Percentiles rank a stretch among this genome's conserved stretches.
Evolutionary conservation across 2,888 invertebrate species (phyloP).

Genomic region (Pollenia angustigena): DNA sequence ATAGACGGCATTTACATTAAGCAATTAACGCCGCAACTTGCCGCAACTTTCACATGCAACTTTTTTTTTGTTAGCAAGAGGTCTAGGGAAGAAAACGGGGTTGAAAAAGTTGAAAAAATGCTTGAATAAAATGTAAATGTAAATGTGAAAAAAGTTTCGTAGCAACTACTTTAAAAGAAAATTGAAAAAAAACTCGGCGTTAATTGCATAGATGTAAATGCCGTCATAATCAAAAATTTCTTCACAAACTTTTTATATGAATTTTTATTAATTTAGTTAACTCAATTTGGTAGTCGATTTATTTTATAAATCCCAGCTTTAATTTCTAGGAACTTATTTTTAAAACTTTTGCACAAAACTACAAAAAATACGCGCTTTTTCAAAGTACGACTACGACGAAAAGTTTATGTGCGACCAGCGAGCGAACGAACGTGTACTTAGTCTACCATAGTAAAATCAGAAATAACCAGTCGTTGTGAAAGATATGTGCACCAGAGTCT

Average conservation of each 20-base stretch:
- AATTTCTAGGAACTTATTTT: constrained; percentile 66
- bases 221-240: constrained; percentile 34
- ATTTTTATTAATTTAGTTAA: neutral
- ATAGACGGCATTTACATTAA: no score
- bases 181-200: no score
- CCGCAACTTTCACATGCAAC: no score
- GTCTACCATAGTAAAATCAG: constrained; percentile 83
- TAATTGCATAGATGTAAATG: no score
- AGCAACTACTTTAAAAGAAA: no score
- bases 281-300: constrained; percentile 39
- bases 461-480: constrained; percentile 81
- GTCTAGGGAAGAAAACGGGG: no score
- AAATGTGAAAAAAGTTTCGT: no score
- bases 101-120: no score
- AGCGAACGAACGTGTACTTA: constrained; percentile 77
- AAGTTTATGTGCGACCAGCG: constrained; percentile 77
- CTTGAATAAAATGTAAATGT: no score
- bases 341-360: constrained; percentile 59
- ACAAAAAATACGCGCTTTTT: constrained; percentile 71
- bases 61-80: no score
- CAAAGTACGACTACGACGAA: constrained; percentile 74
- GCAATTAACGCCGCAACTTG: no score
- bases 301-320: constrained; percentile 60
- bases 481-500: constrained; percentile 79
- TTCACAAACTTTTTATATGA: constrained; percentile 13